phyloP scores from a whole-genome alignment of 1,140 invertebrate genomes.

The Trichonephila inaurata region DNA sequence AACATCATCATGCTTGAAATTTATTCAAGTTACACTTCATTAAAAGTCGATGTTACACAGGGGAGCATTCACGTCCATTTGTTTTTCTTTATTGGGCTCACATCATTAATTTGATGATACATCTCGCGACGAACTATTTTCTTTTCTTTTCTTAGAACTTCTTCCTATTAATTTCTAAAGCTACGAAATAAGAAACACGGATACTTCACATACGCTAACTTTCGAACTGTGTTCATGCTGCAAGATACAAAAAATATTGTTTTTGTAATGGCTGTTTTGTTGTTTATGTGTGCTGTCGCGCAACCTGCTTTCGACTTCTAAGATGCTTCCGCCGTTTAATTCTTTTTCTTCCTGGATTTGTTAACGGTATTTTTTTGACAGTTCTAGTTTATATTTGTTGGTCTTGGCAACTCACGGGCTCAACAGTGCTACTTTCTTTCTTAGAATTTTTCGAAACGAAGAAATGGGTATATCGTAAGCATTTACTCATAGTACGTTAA shows the following conservation, averaged over 20 bases:
- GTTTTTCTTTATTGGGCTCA: not conserved
- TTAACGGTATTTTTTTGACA: not conserved
- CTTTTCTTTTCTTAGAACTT: too few species aligned
- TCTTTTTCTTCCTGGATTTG: not conserved
- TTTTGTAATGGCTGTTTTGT: not conserved
- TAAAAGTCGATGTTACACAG: too few species aligned
- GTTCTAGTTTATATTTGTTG: not conserved
- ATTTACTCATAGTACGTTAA: not conserved
- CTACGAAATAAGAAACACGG: not conserved
- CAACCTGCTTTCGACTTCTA: slow-evolving; percentile 9
- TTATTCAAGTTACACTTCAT: too few species aligned
- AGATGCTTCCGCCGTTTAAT: not conserved
- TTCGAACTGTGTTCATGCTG: not conserved
- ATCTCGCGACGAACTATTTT: not conserved
- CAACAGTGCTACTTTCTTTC: not conserved
- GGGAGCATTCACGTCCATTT: too few species aligned
- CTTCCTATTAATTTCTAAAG: too few species aligned
- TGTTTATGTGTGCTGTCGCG: not conserved
- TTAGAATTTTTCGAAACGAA: not conserved
- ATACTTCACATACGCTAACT: not conserved
- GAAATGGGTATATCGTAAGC: not conserved
- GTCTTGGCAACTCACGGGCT: not conserved
- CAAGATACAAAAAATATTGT: not conserved
- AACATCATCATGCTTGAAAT: too few species aligned
- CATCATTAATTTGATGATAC: not conserved